These are phyloP conservation scores for Ailuropoda melanoleuca DNA, from an alignment of 2,113 vertebrate species.

Conservation along the genomic window DNA sequence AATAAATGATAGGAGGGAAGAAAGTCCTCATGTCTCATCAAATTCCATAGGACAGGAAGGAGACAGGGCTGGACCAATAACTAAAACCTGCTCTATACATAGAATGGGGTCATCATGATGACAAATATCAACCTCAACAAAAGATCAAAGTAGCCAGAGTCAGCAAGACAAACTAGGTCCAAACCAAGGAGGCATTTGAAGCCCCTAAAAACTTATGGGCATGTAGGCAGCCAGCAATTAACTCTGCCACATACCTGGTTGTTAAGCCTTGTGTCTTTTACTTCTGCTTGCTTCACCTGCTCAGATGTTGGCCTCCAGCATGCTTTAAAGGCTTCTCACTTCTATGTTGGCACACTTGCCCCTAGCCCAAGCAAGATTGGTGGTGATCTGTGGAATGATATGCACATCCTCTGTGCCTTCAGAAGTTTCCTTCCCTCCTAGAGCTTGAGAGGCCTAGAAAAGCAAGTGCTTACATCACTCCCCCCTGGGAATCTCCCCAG, in stretches of 20 bases:
- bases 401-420: background rate
- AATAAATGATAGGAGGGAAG: background rate
- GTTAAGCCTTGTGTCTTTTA: background rate
- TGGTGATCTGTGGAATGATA: background rate
- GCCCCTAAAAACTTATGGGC: background rate
- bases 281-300: background rate
- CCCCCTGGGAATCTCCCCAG: background rate
- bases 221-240: background rate
- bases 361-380: background rate
- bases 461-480: background rate
- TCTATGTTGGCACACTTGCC: background rate
- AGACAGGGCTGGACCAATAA: background rate
- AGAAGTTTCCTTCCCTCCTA: background rate
- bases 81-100: background rate
- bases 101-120: background rate
- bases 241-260: background rate
- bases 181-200: background rate
- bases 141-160: background rate
- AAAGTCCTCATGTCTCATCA: background rate
- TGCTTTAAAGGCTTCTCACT: background rate
- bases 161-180: conserved; percentile 10
- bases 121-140: background rate
- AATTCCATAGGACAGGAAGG: background rate
- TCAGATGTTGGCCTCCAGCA: background rate
- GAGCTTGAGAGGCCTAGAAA: background rate